A percentile compares a stretch with the other conserved stretches of the same genome.
Evolutionary conservation across 2,888 invertebrate species (phyloP).

Genomic region (Tipula vernalis): DNA sequence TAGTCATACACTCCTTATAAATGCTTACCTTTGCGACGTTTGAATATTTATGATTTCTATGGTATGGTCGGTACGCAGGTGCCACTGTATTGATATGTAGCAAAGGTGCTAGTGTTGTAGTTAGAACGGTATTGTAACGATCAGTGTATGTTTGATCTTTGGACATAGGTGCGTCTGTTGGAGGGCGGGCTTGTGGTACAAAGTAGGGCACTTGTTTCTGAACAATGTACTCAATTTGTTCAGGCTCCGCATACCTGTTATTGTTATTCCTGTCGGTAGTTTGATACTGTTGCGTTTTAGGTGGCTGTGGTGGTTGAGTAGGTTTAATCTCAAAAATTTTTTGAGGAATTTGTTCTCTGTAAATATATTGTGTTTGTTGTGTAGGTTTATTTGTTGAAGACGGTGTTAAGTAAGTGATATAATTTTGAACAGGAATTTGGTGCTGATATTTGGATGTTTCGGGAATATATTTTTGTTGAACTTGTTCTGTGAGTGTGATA

Average conservation of each 20-base stretch:
- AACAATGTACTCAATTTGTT: background rate
- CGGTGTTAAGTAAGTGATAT: background rate
- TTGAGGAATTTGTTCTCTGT: background rate
- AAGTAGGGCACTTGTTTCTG: background rate
- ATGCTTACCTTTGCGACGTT: background rate
- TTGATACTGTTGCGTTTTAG: background rate
- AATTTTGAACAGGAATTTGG: background rate
- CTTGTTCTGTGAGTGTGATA: background rate
- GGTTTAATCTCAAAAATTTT: background rate
- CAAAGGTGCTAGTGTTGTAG: background rate
- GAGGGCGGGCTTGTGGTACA: background rate
- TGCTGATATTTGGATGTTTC: background rate
- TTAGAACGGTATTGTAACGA: background rate
- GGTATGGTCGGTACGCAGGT: background rate
- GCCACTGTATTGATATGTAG: background rate
- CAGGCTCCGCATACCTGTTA: background rate
- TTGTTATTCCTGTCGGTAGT: background rate
- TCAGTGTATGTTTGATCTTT: background rate
- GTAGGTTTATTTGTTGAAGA: background rate
- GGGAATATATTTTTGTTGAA: background rate
- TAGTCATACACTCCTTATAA: no score
- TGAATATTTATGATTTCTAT: background rate
- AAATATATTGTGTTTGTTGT: background rate
- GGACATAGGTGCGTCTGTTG: background rate
- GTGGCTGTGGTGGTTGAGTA: background rate